Evolutionary conservation across 2,113 vertebrate genomes (phyloP).

Genomic region (Larimichthys crocea): DNA sequence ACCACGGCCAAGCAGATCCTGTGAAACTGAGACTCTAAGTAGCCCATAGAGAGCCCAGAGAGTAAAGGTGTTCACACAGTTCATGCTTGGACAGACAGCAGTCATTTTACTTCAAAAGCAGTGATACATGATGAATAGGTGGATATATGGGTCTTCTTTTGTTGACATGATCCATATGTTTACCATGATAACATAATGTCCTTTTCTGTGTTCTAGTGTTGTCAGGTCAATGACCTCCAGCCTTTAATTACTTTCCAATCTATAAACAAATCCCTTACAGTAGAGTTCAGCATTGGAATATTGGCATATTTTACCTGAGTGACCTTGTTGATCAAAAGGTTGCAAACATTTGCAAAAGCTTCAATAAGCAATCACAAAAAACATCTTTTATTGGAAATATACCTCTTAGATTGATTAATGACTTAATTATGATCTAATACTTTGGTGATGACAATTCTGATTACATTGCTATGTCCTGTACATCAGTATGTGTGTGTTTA

Average conservation of each 20-base stretch:
- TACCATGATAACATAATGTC: not conserved
- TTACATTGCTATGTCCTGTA: constrained; percentile 1
- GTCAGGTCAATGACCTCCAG: constrained; percentile 67
- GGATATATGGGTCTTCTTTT: not conserved
- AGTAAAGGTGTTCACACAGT: not conserved
- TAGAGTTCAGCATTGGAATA: constrained; percentile 62
- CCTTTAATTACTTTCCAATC: constrained; percentile 72
- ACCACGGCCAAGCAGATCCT: not conserved
- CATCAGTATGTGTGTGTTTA: constrained; percentile 2
- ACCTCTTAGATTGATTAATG: constrained; percentile 58
- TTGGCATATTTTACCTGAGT: constrained; percentile 50
- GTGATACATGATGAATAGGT: not conserved
- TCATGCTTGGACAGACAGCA: not conserved
- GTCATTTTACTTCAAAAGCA: not conserved
- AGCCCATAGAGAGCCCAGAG: not conserved
- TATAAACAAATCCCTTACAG: constrained; percentile 66
- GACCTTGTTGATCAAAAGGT: constrained; percentile 63
- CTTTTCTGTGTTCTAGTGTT: constrained; percentile 25
- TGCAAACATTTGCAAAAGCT: constrained; percentile 42
- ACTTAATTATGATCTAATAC: constrained; percentile 31
- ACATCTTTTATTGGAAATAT: constrained; percentile 27
- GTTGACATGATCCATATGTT: not conserved
- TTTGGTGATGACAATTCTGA: constrained; percentile 29
- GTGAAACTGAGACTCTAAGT: not conserved
- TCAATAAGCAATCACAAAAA: constrained; percentile 55